Evolutionary conservation across 53 echinoderm and acorn worm genomes (phyloP), one percentile per base, ranked within the genome.

Genomic region (Temnopleurus reevesii): DNA sequence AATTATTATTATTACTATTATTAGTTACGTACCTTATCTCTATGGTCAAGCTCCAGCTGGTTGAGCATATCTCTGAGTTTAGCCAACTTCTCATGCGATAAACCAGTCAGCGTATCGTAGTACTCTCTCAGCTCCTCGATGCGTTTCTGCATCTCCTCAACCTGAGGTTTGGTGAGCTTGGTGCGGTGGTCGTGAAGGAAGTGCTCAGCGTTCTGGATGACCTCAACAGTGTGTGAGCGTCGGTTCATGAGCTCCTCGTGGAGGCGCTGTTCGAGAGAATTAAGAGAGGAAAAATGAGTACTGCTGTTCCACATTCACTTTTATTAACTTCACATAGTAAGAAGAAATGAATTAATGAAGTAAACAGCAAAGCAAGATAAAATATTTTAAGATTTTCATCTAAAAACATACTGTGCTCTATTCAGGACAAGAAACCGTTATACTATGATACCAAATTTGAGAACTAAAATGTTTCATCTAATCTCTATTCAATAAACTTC

Each of bases 1-100:
- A n/a, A n/a, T n/a, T n/a, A n/a, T n/a, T n/a, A n/a, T n/a, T n/a
- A n/a, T n/a, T n/a, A n/a, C n/a, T n/a, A n/a, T n/a, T n/a, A n/a
- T n/a, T n/a, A n/a, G n/a, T n/a, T n/a, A n/a, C n/a, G n/a, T 76
- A 97, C 97, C 97, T 94, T 97, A 66, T 90, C 89, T 26, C 90
- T 58, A 17, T 95, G 91, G 31, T 95, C 97, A 8, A 81, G 83
- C 76, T 97, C 93, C 81, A 97, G 89, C 59, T 86, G 84, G 47
- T 65, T 89, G 59, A 95, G 83, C 88, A 97, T 81, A 30, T 93
- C 94, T 45, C 89, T 84, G 44, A 95, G 89, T 13, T 89, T 94
- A 12, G 91, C 92, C 46, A 96, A 91, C 54, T 93, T 90, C 63
- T 98, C 98, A 23, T 92, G 91, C 27, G 98, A 98, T 53, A 94